Evolutionary conservation across 1,140 invertebrate genomes (phyloP).

Genomic region (Formica exsecta): DNA sequence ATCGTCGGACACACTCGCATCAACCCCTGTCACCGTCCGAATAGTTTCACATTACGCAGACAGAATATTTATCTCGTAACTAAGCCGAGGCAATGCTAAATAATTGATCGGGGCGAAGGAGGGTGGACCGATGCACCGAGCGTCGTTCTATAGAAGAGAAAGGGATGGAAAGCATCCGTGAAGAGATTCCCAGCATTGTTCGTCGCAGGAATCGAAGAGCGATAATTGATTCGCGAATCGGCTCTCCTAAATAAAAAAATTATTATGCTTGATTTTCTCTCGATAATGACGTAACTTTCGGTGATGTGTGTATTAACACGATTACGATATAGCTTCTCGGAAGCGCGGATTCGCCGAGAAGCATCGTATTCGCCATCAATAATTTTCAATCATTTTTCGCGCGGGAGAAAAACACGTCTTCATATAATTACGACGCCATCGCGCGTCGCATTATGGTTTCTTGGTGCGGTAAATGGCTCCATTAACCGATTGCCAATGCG

Average conservation of each 20-base stretch:
- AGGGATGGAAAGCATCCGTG: constrained; percentile 43
- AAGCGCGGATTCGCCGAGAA: not conserved
- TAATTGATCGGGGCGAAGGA: constrained; percentile 69
- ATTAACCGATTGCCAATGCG: constrained; percentile 48
- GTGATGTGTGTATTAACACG: constrained; percentile 45
- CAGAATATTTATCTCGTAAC: constrained; percentile 70
- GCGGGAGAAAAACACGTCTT: not conserved
- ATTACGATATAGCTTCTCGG: not conserved
- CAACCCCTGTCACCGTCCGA: constrained; percentile 29
- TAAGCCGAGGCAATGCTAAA: constrained; percentile 57
- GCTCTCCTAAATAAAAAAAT: not conserved
- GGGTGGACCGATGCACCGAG: constrained; percentile 37
- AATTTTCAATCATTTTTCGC: constrained; percentile 48
- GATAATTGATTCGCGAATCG: not conserved
- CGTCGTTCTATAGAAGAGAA: constrained; percentile 16
- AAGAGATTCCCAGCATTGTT: constrained; percentile 19
- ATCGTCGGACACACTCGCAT: constrained; percentile 13
- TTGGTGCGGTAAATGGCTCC: constrained; percentile 47
- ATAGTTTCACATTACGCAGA: constrained; percentile 56
- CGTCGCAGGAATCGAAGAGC: constrained; percentile 28
- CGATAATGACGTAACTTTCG: not conserved
- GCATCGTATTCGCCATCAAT: constrained; percentile 17
- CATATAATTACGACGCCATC: constrained; percentile 45
- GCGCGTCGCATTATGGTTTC: constrained; percentile 19
- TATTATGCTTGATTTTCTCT: constrained; percentile 17